Conservation (phyloP, 2,797 vertebrate species). For the Xenopus petersii region DNA sequence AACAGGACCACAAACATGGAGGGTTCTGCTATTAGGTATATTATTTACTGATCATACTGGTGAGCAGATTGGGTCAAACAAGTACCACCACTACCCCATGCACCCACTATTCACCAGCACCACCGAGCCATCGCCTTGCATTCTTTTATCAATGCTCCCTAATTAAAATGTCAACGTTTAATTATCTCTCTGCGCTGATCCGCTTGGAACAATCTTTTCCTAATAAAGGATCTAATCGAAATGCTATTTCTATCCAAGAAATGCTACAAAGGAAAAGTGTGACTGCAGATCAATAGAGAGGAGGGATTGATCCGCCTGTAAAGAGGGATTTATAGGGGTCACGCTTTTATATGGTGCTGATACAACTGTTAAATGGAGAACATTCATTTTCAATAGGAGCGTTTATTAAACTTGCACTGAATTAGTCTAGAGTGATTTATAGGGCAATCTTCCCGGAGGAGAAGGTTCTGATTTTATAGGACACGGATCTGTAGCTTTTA, state of each 20-base stretch:
- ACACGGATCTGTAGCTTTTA: slow-evolving; percentile 68
- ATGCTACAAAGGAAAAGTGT: slow-evolving; percentile 65
- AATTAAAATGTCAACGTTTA: slow-evolving; percentile 96
- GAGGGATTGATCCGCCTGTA: slow-evolving; percentile 88
- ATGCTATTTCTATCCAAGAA: slow-evolving; percentile 73
- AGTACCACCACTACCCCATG: too few species aligned
- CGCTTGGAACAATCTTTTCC: slow-evolving; percentile 80
- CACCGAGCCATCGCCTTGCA: slow-evolving; percentile 59
- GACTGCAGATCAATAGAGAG: slow-evolving; percentile 80
- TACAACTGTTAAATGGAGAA: slow-evolving; percentile 91
- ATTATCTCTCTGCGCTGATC: slow-evolving; percentile 78
- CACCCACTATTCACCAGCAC: not conserved
- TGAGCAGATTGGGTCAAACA: too few species aligned
- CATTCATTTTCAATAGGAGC: slow-evolving; percentile 83
- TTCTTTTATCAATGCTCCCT: slow-evolving; percentile 89
- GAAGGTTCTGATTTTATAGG: slow-evolving; percentile 61
- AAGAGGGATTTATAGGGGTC: slow-evolving; percentile 94
- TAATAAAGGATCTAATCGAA: slow-evolving; percentile 87
- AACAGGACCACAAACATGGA: too few species aligned
- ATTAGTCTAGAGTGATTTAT: slow-evolving; percentile 79
- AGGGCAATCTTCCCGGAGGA: slow-evolving; percentile 74
- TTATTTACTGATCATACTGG: too few species aligned
- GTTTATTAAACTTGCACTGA: slow-evolving; percentile 87
- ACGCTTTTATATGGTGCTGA: slow-evolving; percentile 87
- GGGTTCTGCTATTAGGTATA: too few species aligned